Evolutionary conservation across 2,113 vertebrate species (phyloP), one percentile per base, ranked within the genome.

Genomic region (Oreochromis tanganicae): DNA sequence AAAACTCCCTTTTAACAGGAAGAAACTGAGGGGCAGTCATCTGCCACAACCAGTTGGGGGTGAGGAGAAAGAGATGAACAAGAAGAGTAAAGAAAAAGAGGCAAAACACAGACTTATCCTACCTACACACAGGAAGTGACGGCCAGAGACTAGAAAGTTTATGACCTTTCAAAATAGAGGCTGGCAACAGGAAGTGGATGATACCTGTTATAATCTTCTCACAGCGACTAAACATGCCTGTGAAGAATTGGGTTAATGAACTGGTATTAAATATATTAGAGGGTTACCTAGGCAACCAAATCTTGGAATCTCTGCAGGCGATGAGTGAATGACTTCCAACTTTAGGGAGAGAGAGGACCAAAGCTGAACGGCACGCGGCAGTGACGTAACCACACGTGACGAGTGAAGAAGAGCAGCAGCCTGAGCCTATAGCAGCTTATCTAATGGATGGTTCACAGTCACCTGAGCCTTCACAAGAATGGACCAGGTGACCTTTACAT

Each of bases 321-420:
- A 63, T 63, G 9, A 63, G 9, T 0, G 59, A 36, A 1, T 63
- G 32, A 36, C 59, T 36, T 36, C 32, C 32, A 63, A 0, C 32
- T 11, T 36, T 0, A 36, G 55, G 2, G 3, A 24, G 10, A 2
- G 54, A 24, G 54, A 7, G 27, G 29, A 10, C 5, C 29, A 0
- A 36, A 63, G 59, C 32, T n/a, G 17, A 7, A 63, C 9, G 3
- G 16, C 29, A 34, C 3, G 2, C 59, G 0, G 17, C 0, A 36
- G 61, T 4, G 32, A 36, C 14, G 13, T 3, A 29, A 1, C 56
- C 13, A 59, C 56, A 59, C 7, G 7, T 32, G 7, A 61, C 5
- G 1, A 38, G 32, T 7, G 61, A 36, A 36, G 32, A 63, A 1
- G 1, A 63, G 29, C 59, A 19, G 59, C 59, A 19, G 29, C 29